Conservation (phyloP, 2,888 invertebrate genomes). For the Toxonevra muliebris region DNA sequence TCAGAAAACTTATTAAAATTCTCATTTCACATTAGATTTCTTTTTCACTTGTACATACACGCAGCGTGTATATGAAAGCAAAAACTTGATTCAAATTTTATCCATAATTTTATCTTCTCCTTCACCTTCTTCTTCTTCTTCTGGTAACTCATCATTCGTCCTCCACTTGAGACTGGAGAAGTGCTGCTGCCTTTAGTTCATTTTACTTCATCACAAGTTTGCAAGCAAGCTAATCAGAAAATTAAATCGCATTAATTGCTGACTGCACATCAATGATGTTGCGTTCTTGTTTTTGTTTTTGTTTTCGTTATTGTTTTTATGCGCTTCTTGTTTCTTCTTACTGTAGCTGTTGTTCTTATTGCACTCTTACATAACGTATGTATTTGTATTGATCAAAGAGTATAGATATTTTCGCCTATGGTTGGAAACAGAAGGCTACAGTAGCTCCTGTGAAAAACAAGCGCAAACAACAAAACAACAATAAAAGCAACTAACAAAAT, state of each 20-base stretch:
- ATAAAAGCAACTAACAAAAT: slow-evolving; percentile 20
- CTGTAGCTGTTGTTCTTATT: slow-evolving; percentile 15
- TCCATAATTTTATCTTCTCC: too few species aligned
- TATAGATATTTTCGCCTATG: slow-evolving; percentile 22
- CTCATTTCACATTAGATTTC: too few species aligned
- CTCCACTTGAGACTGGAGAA: too few species aligned
- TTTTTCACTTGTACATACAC: too few species aligned
- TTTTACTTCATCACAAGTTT: too few species aligned
- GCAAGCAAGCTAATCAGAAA: slow-evolving; percentile 58
- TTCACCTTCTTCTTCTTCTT: too few species aligned
- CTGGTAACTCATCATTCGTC: too few species aligned
- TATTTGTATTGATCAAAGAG: slow-evolving; percentile 16
- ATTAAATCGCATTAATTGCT: slow-evolving; percentile 65
- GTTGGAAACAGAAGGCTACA: slow-evolving; percentile 17
- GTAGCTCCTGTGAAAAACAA: slow-evolving; percentile 9
- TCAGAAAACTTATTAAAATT: too few species aligned
- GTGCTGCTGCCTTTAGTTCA: too few species aligned
- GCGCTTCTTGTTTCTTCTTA: slow-evolving; percentile 11
- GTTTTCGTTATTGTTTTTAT: slow-evolving; percentile 3
- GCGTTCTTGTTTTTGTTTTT: slow-evolving; percentile 20
- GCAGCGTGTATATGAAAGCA: too few species aligned
- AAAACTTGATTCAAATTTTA: too few species aligned
- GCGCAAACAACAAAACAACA: slow-evolving; percentile 3
- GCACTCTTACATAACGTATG: slow-evolving; percentile 6
- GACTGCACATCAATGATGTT: slow-evolving; percentile 51